A percentile compares a stretch with the other conserved stretches of the same genome.
These are phyloP conservation scores for Okapia johnstoni DNA, from an alignment of 2,113 vertebrate species.

Conservation along the genomic window DNA sequence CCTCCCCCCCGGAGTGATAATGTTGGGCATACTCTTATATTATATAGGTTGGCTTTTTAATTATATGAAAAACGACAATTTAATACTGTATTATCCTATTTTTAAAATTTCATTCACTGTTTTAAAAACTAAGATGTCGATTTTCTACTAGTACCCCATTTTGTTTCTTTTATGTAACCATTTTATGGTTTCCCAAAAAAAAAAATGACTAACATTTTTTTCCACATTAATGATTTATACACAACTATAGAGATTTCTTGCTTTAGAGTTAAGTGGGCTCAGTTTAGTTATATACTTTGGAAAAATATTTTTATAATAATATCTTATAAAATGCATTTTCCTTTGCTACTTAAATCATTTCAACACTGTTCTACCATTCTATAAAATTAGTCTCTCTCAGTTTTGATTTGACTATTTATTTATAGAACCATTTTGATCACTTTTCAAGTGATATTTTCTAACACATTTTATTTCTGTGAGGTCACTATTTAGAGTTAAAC, in stretches of 20 bases:
- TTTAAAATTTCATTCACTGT: neutral
- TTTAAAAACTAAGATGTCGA: no score
- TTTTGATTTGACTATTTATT: neutral
- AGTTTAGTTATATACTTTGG: neutral
- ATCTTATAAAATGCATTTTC: neutral
- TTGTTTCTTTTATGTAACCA: neutral
- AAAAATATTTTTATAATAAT: neutral
- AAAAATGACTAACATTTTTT: no score
- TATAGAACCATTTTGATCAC: neutral
- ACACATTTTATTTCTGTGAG: neutral
- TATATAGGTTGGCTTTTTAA: neutral
- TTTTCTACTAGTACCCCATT: neutral
- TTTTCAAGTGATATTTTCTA: constrained; percentile 9
- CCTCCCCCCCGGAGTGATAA: no score
- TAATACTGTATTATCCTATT: neutral
- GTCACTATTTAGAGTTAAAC: neutral
- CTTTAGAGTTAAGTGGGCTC: no score
- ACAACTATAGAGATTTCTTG: neutral
- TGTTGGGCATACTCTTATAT: neutral
- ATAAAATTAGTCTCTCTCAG: neutral
- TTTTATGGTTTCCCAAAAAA: neutral
- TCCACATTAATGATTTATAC: neutral
- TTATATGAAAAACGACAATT: neutral
- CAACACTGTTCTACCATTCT: neutral
- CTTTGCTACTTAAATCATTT: neutral